Base-by-base conservation (phyloP, 2,113 vertebrate genomes). In the Reinhardtius hippoglossoides region DNA sequence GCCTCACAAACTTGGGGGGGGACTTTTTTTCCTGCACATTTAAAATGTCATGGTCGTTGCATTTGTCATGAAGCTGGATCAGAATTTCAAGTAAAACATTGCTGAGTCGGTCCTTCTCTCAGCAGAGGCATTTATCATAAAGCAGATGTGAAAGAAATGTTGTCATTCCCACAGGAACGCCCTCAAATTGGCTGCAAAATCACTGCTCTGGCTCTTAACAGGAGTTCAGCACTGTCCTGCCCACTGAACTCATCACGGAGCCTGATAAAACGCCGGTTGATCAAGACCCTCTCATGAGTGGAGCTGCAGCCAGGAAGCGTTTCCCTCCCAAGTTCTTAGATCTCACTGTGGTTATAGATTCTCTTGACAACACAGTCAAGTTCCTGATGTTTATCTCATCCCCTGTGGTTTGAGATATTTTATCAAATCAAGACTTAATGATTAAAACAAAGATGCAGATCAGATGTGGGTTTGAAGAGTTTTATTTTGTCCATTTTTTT, bases 211-310 rank as follows among this genome's bases (percentile, higher is more conserved):
- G 31, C 31, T 31, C 31, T 6, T 7, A 31, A 31, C 31, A 7
- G 31, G 31, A 7, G 31, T 31, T 68, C 15, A 69, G 31, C 54
- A 67, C 55, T 15, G 67, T 78, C 65, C 68, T 82, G 35, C 67
- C 76, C 56, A 61, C 57, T n/a, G 50, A 54, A 54, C 18, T 54
- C 50, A 54, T 54, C 20, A 10, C 50, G 79, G 58, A 81, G 72
- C 44, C 83, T 59, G 72, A 89, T 86, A 72, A 71, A 83, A 81
- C 15, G 3, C 70, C 87, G 74, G 71, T 78, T 74, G 13, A 27
- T n/a, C 24, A 67, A 71, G 50, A 64, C 31, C 18, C 55, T 9
- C 16, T 82, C 46, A 69, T 14, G 6, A 52, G 16, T 44, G 0
- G 9, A 56, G 56, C 65, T n/a, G 16, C 40, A 57, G 67, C 79